These are phyloP conservation scores for Hylyphantes graminicola DNA, from an alignment of 1,140 invertebrate species.

Conservation along the genomic window DNA sequence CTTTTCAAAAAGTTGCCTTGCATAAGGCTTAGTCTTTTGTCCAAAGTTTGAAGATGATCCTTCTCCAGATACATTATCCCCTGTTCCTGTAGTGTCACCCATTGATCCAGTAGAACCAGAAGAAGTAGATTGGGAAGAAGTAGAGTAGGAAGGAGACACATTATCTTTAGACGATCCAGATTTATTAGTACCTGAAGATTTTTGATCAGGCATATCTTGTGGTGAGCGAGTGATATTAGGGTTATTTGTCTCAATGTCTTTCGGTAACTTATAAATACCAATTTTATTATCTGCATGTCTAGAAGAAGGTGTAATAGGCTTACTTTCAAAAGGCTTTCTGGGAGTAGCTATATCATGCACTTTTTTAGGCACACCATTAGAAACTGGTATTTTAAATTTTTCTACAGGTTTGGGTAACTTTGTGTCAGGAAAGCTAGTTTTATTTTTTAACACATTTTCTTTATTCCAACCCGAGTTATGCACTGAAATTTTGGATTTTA, in stretches of 20 bases:
- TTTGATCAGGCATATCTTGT: slow-evolving; percentile 36
- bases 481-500: slow-evolving; percentile 1
- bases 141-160: background rate
- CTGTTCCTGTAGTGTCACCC: background rate
- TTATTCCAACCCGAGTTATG: slow-evolving; percentile 25
- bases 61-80: background rate
- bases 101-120: background rate
- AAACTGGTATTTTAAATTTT: slow-evolving; percentile 18
- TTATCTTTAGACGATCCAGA: slow-evolving; percentile 9
- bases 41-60: background rate
- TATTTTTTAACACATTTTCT: slow-evolving; percentile 41
- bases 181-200: slow-evolving; percentile 7
- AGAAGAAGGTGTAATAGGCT: background rate
- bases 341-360: background rate
- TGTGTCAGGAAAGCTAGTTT: slow-evolving; percentile 7
- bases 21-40: slow-evolving; percentile 30
- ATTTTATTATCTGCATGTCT: background rate
- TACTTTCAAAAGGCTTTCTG: slow-evolving; percentile 6
- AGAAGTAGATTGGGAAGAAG: background rate
- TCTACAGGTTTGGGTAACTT: slow-evolving; percentile 5
- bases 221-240: background rate
- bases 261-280: slow-evolving; percentile 13
- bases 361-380: slow-evolving; percentile 3
- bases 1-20: slow-evolving; percentile 39
- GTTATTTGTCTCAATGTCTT: slow-evolving; percentile 6